These are phyloP conservation scores for Calephelis virginiensis DNA, from an alignment of 1,140 invertebrate species.

Conservation along the genomic window DNA sequence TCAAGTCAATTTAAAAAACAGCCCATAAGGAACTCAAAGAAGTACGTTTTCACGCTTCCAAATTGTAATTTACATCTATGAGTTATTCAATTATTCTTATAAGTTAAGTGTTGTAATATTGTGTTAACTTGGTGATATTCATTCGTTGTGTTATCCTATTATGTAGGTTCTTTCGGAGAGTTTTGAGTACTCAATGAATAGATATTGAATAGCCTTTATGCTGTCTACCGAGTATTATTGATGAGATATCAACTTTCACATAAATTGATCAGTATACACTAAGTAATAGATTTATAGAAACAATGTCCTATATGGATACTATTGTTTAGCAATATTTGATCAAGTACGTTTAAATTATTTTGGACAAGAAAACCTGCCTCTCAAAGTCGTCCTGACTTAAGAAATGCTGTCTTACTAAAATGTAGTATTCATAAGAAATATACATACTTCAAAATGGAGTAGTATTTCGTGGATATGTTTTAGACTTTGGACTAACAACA, in stretches of 20 bases:
- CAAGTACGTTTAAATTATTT: not conserved
- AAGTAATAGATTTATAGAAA: slow-evolving; percentile 18
- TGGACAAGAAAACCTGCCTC: no score
- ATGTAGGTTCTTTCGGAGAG: slow-evolving; percentile 17
- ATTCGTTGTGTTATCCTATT: slow-evolving; percentile 8
- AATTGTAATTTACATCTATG: slow-evolving; percentile 32
- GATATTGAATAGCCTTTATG: slow-evolving; percentile 31
- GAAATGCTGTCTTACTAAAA: no score
- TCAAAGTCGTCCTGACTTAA: no score
- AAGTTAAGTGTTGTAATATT: slow-evolving; percentile 17
- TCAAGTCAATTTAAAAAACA: slow-evolving; percentile 36
- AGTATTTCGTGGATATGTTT: no score
- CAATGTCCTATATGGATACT: slow-evolving; percentile 1
- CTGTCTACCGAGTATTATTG: slow-evolving; percentile 36
- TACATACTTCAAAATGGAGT: no score
- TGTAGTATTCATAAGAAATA: no score
- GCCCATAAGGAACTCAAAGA: slow-evolving; percentile 31
- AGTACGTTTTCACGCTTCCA: slow-evolving; percentile 37
- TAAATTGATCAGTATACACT: slow-evolving; percentile 5
- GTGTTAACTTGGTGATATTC: slow-evolving; percentile 16
- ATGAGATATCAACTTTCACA: slow-evolving; percentile 32
- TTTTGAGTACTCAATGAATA: slow-evolving; percentile 23
- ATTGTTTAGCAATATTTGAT: not conserved
- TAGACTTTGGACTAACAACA: no score
- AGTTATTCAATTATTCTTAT: slow-evolving; percentile 24